These are phyloP conservation scores for Palythoa grandis DNA, from an alignment of 92 coral and sea anemone genomes.

Conservation along the genomic window DNA sequence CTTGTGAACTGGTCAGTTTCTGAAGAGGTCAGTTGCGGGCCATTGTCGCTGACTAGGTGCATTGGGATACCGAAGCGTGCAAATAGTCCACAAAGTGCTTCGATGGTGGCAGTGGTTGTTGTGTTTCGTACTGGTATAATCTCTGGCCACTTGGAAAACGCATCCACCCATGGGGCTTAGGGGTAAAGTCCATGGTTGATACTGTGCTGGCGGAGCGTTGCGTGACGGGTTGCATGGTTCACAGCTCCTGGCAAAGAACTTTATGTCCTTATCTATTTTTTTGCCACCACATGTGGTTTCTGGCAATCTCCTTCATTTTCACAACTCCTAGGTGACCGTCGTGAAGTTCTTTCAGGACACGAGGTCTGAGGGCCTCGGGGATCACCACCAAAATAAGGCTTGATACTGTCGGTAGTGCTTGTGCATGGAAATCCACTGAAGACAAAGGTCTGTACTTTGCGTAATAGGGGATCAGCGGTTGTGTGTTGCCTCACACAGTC, in stretches of 20 bases:
- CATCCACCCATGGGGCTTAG: slow-evolving; percentile 41
- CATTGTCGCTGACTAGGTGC: slow-evolving; percentile 47
- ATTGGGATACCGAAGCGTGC: slow-evolving; percentile 39
- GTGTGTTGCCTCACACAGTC: slow-evolving; percentile 34
- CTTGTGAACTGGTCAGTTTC: too few relatives aligned
- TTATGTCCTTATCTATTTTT: slow-evolving; percentile 33
- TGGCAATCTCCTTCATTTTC: too few relatives aligned
- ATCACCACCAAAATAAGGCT: too few relatives aligned
- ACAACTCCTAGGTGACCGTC: slow-evolving; percentile 40
- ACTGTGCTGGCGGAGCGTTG: too few relatives aligned
- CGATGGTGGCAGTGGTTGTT: slow-evolving; percentile 48
- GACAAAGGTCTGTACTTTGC: not conserved
- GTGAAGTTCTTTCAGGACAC: slow-evolving; percentile 32
- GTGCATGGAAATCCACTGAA: slow-evolving; percentile 40
- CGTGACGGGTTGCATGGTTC: too few relatives aligned
- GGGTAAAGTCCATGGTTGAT: slow-evolving; percentile 46
- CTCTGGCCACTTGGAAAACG: slow-evolving; percentile 46
- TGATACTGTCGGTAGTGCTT: not conserved
- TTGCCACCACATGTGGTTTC: slow-evolving; percentile 44
- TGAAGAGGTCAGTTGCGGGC: slow-evolving; percentile 40
- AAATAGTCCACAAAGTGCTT: slow-evolving; percentile 19
- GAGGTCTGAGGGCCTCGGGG: slow-evolving; percentile 16
- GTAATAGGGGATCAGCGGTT: slow-evolving; percentile 19
- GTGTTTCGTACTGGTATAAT: slow-evolving; percentile 46
- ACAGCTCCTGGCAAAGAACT: slow-evolving; percentile 27